These are phyloP conservation scores for Mycteria americana DNA, from an alignment of 2,797 vertebrate genomes.

Conservation along the genomic window DNA sequence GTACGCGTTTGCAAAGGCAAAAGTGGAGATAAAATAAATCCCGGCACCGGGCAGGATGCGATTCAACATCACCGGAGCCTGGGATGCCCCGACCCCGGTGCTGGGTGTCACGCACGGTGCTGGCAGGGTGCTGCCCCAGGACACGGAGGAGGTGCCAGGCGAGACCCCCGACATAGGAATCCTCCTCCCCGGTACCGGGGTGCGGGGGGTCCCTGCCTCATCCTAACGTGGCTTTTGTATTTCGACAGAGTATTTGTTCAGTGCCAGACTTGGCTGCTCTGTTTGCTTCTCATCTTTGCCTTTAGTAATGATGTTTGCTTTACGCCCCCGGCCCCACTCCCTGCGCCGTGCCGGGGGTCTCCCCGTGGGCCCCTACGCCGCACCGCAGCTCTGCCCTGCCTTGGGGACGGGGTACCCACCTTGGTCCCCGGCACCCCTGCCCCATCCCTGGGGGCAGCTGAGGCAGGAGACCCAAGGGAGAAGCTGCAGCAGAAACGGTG, in stretches of 20 bases:
- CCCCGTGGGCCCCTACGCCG: not conserved
- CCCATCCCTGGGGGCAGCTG: rapidly evolving
- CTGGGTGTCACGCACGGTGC: not conserved
- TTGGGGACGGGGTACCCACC: not conserved
- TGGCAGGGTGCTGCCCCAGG: not conserved
- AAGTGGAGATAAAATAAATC: not conserved
- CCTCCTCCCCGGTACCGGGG: not conserved
- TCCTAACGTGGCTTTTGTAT: constrained; percentile 24
- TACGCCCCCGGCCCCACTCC: not conserved
- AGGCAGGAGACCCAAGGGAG: not conserved
- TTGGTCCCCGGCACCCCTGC: not conserved
- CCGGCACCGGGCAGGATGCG: not conserved
- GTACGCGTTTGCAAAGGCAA: not conserved
- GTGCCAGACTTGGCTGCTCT: constrained; percentile 58
- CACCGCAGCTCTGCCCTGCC: rapidly evolving
- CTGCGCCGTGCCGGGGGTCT: not conserved
- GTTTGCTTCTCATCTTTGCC: constrained; percentile 71
- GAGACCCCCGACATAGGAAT: rapidly evolving
- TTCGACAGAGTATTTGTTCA: constrained; percentile 45
- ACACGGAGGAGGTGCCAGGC: not conserved
- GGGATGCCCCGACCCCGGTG: rapidly evolving
- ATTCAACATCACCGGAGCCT: not conserved
- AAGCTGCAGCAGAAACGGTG: not conserved
- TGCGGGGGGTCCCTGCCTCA: not conserved
- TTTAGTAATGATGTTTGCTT: constrained; percentile 71